These are phyloP conservation scores for Bombus cullumanus DNA, from an alignment of 1,140 invertebrate species.

Conservation along the genomic window DNA sequence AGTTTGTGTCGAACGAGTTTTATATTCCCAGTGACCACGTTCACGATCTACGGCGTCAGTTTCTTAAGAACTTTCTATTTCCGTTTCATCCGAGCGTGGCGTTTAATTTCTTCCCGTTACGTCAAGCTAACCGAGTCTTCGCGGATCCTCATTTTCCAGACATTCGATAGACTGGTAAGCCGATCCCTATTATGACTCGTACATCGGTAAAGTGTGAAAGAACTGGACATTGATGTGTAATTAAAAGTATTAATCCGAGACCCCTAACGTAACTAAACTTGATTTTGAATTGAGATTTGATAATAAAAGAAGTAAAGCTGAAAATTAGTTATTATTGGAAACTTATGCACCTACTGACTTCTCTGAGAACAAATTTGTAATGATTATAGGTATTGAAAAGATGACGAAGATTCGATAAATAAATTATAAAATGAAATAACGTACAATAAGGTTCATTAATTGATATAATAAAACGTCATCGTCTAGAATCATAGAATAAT, in stretches of 20 bases:
- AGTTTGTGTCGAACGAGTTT: slow-evolving; percentile 15
- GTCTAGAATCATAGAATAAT: no score
- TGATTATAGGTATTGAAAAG: not conserved
- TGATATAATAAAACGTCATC: not conserved
- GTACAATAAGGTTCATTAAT: not conserved
- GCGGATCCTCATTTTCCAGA: not conserved
- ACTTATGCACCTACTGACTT: not conserved
- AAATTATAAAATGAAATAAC: not conserved
- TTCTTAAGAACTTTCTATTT: slow-evolving; percentile 54
- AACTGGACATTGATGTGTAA: not conserved
- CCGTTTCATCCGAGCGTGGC: slow-evolving; percentile 41
- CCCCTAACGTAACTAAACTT: not conserved
- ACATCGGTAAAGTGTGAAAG: not conserved
- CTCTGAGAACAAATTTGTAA: not conserved
- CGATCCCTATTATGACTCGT: not conserved
- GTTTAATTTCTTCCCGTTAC: slow-evolving; percentile 35
- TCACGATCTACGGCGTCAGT: slow-evolving; percentile 11
- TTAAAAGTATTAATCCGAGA: not conserved
- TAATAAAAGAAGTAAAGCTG: not conserved
- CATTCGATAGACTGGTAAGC: not conserved
- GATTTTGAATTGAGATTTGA: not conserved
- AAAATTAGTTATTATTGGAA: not conserved
- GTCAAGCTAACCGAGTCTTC: not conserved
- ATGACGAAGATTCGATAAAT: not conserved
- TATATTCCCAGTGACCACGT: not conserved